Conservation (phyloP, 2,888 invertebrate genomes). For the Quadroppia sp. region DNA sequence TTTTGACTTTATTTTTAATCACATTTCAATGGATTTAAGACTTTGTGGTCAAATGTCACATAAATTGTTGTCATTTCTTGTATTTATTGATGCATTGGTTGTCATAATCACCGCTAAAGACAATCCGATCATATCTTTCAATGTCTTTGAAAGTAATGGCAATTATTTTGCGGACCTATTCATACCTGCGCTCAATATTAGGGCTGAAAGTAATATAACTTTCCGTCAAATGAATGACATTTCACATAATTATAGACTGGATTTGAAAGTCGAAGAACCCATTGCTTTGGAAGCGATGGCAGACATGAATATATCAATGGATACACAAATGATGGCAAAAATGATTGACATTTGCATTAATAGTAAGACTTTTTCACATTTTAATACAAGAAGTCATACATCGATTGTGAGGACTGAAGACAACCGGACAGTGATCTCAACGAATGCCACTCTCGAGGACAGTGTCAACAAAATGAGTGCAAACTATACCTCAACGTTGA, state of each 20-base stretch:
- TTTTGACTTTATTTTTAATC: neutral
- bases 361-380: neutral
- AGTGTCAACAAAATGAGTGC: neutral
- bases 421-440: neutral
- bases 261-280: constrained; percentile 4
- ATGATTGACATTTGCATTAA: neutral
- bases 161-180: neutral
- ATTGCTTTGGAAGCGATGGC: neutral
- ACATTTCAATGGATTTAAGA: neutral
- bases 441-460: neutral
- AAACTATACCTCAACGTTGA: neutral
- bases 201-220: neutral
- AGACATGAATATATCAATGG: neutral
- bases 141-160: constrained; percentile 21
- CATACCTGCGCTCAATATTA: constrained; percentile 14
- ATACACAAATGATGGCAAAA: neutral
- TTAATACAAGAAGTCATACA: constrained; percentile 1
- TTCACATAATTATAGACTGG: neutral
- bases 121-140: constrained; percentile 2
- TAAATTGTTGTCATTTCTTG: neutral
- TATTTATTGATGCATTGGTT: neutral
- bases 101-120: neutral
- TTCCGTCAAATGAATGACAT: neutral
- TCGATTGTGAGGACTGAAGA: neutral
- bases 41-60: neutral